Conservation (phyloP, 2,888 invertebrate genomes). For the Thymelicus acteon region DNA sequence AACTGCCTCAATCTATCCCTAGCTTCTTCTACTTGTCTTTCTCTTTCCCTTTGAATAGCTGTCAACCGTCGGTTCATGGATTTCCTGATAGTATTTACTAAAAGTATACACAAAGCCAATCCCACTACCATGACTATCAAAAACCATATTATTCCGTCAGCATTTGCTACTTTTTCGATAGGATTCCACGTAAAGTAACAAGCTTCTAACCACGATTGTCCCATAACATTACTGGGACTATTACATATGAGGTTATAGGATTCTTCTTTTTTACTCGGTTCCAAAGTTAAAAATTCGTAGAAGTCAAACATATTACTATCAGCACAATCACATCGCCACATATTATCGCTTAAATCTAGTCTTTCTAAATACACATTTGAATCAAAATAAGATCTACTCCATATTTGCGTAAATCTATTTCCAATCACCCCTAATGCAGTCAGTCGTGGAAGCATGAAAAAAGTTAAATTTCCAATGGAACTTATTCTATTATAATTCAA, state of each 20-base stretch:
- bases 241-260: slow-evolving; percentile 86
- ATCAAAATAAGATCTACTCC: slow-evolving; percentile 85
- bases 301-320: slow-evolving; percentile 85
- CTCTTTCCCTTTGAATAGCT: slow-evolving; percentile 78
- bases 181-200: slow-evolving; percentile 87
- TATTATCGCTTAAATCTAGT: slow-evolving; percentile 88
- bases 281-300: slow-evolving; percentile 85
- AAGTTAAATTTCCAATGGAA: slow-evolving; percentile 86
- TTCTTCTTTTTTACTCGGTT: slow-evolving; percentile 82
- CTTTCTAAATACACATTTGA: slow-evolving; percentile 84
- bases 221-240: slow-evolving; percentile 86
- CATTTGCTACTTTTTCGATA: slow-evolving; percentile 60
- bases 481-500: slow-evolving; percentile 86
- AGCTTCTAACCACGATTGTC: slow-evolving; percentile 88
- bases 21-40: slow-evolving; percentile 84
- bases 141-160: slow-evolving; percentile 85
- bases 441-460: slow-evolving; percentile 86
- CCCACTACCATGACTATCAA: slow-evolving; percentile 83
- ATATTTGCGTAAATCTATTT: slow-evolving; percentile 88
- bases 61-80: slow-evolving; percentile 82
- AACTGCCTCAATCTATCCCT: slow-evolving; percentile 83
- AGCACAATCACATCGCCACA: slow-evolving; percentile 91
- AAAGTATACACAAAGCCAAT: slow-evolving; percentile 80
- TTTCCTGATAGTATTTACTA: slow-evolving; percentile 82
- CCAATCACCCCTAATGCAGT: slow-evolving; percentile 87